Conservation (phyloP, 2,113 vertebrate genomes). For the Hypanus sabinus region DNA sequence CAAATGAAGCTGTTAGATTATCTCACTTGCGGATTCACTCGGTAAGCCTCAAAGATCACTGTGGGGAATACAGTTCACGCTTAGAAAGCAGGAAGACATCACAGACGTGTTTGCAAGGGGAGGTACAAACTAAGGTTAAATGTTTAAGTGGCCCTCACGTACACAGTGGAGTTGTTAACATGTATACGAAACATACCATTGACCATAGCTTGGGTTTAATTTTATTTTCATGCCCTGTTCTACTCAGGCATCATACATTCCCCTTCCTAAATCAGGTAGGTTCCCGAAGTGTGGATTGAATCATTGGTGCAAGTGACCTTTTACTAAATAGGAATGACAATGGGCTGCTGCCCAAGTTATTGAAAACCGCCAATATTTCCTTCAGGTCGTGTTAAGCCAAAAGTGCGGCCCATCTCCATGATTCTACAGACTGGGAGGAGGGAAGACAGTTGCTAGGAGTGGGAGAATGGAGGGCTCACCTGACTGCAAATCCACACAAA, state of each 20-base stretch:
- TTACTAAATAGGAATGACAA: neutral
- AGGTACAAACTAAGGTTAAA: neutral
- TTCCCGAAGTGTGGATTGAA: neutral
- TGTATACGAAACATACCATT: neutral
- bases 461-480: neutral
- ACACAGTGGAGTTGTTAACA: neutral
- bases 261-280: neutral
- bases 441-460: neutral
- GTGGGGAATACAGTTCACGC: constrained; percentile 8
- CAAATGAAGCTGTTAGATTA: neutral
- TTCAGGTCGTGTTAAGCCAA: neutral
- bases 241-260: neutral
- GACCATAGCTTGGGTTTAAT: neutral
- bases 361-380: neutral
- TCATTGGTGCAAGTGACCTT: neutral
- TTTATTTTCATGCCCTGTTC: neutral
- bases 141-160: neutral
- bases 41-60: constrained; percentile 13
- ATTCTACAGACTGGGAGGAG: neutral
- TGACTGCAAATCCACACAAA: neutral
- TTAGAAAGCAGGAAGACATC: constrained; percentile 21
- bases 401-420: neutral
- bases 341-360: neutral
- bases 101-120: neutral
- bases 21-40: neutral